These are phyloP conservation scores for Aphidius ervi DNA, from an alignment of 1,140 invertebrate genomes.

Conservation along the genomic window DNA sequence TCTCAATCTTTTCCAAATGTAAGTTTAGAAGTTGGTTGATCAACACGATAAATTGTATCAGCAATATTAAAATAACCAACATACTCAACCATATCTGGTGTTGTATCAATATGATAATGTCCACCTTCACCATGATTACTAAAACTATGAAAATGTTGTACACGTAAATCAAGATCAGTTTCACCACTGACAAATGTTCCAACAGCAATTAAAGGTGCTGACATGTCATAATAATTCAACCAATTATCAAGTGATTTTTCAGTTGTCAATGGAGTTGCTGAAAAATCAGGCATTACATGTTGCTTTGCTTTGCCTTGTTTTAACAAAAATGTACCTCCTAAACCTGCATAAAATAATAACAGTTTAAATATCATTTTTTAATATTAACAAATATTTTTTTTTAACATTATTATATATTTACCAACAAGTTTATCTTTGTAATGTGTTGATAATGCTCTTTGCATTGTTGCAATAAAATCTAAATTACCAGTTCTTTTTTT, in stretches of 20 bases:
- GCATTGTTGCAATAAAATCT: constrained; percentile 81
- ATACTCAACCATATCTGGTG: constrained; percentile 79
- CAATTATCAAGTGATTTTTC: constrained; percentile 78
- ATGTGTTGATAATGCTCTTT: constrained; percentile 64
- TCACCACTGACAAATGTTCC: constrained; percentile 86
- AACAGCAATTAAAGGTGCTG: constrained; percentile 78
- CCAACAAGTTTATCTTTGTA: constrained; percentile 76
- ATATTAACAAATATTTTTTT: constrained; percentile 6
- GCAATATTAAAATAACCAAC: constrained; percentile 82
- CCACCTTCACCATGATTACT: constrained; percentile 84
- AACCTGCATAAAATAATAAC: constrained; percentile 44
- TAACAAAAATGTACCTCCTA: constrained; percentile 87
- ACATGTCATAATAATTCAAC: constrained; percentile 89
- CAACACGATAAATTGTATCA: constrained; percentile 71
- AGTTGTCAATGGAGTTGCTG: constrained; percentile 64
- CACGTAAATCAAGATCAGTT: constrained; percentile 77
- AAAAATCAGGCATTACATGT: constrained; percentile 94
- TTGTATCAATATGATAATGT: constrained; percentile 93
- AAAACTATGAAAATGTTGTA: constrained; percentile 94
- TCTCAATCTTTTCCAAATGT: constrained; percentile 58
- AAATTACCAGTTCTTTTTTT: constrained; percentile 71
- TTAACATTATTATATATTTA: constrained; percentile 37
- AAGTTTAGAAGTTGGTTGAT: constrained; percentile 63
- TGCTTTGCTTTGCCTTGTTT: constrained; percentile 78
- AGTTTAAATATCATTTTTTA: background rate